Evolutionary conservation across 2,113 vertebrate genomes (phyloP), one percentile per base, ranked within the genome.

Genomic region (Nerophis lumbriciformis): DNA sequence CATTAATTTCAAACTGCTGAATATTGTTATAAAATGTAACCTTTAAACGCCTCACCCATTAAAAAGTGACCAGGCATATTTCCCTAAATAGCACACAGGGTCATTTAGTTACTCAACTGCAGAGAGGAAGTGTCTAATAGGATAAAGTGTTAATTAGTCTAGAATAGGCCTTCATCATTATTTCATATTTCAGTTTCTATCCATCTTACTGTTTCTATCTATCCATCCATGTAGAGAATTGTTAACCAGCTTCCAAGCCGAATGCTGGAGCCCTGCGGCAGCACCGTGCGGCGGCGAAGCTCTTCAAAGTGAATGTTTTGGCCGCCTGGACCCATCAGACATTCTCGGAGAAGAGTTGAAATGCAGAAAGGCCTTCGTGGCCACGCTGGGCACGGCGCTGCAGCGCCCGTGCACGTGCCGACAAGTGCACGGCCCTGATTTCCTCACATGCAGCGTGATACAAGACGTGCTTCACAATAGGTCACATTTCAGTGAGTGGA

Each of bases 321-420:
- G 65, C 11, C 74, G 86, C 57, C 81, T 83, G 71, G 77, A 86
- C 39, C 86, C 75, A 7, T 84, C 88, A 8, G 39, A 91, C 35
- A 87, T 87, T 14, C 92, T 90, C 39, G 91, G 90, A 8, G 83
- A 76, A 50, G 83, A 77, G 0, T 1, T 80, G 16, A 90, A 89
- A n/a, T 98, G 96, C 85, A 92, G 69, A 87, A 84, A 36, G n/a
- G 92, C 94, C 44, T 93, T 92, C 48, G n/a, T 94, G 2, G 84
- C 75, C 15, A 93, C 61, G 39, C 75, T 94, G 56, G 94, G 94
- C 35, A 94, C 93, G 0, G 1, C 79, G 8, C 91, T 95, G 53
- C 93, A 89, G 8, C 21, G 71, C 1, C 88, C 87, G 3, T 98
- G 95, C 48, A 88, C 88, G 8, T 98, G 95, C 60, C 76, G 81